Conservation (phyloP, 2,888 invertebrate species). For the Sphaeridia pumilis region DNA sequence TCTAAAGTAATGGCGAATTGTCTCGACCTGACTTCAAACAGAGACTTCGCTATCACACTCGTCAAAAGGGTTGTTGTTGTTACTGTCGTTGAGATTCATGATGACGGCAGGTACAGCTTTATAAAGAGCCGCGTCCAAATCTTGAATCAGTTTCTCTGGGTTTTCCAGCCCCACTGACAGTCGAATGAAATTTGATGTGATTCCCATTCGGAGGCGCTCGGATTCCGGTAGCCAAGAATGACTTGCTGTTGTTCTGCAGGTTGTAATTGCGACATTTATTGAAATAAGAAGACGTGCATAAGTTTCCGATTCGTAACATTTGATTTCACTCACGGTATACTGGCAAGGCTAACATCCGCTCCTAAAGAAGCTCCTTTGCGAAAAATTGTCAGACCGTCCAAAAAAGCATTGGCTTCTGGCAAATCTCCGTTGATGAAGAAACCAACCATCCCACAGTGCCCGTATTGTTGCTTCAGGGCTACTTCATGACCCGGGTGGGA, state of each 20-base stretch:
- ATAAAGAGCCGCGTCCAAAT: slow-evolving; percentile 45
- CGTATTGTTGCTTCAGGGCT: slow-evolving; percentile 64
- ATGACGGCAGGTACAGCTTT: slow-evolving; percentile 7
- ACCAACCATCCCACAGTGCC: slow-evolving; percentile 84
- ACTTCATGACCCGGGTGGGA: slow-evolving; percentile 77
- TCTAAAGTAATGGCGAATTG: too few species aligned
- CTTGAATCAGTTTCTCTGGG: slow-evolving; percentile 65
- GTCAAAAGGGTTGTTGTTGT: background rate
- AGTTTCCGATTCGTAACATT: background rate
- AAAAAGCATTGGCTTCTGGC: slow-evolving; percentile 55
- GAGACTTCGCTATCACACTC: too few species aligned
- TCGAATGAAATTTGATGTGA: slow-evolving; percentile 70
- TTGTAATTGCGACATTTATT: background rate
- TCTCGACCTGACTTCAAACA: too few species aligned
- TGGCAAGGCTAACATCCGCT: slow-evolving; percentile 86
- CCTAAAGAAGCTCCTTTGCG: slow-evolving; percentile 86
- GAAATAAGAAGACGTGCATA: background rate
- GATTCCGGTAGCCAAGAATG: slow-evolving; percentile 69
- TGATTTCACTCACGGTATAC: slow-evolving; percentile 40
- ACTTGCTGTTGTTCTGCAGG: slow-evolving; percentile 44
- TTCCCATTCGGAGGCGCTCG: slow-evolving; percentile 60
- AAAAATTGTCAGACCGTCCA: slow-evolving; percentile 63
- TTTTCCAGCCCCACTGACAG: slow-evolving; percentile 86
- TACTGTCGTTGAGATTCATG: background rate
- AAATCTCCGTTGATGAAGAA: slow-evolving; percentile 72